Evolutionary conservation across 2,113 vertebrate species (phyloP).

Genomic region (Syrrhaptes paradoxus): DNA sequence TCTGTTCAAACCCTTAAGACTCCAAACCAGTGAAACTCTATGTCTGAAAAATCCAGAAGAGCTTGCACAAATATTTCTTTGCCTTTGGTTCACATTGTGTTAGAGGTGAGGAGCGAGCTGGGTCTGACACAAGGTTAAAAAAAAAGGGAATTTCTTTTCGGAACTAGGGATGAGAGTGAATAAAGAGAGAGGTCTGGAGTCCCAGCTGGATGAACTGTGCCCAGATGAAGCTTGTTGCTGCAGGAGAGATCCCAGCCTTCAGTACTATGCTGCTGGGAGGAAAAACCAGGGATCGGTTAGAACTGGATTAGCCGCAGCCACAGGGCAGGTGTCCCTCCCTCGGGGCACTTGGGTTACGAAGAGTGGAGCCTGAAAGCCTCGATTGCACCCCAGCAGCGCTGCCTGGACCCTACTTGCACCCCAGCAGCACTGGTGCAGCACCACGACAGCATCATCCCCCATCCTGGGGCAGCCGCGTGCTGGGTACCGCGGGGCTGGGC

Average conservation of each 20-base stretch:
- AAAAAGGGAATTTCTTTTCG: background rate
- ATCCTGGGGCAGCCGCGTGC: fast-evolving
- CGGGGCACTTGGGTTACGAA: fast-evolving
- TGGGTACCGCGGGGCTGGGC: background rate
- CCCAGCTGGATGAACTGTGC: fast-evolving
- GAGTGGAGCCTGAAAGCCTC: too few relatives aligned
- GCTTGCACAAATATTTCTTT: background rate
- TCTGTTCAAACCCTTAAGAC: background rate
- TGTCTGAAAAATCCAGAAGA: background rate
- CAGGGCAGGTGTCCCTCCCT: fast-evolving
- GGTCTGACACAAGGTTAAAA: background rate
- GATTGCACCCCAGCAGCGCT: too few relatives aligned
- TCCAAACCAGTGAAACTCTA: background rate
- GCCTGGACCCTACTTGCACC: background rate
- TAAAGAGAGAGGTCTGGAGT: background rate
- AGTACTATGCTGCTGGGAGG: background rate
- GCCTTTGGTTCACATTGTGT: fast-evolving
- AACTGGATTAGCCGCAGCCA: fast-evolving
- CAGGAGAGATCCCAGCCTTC: background rate
- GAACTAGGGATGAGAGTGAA: background rate
- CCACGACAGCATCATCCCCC: too few relatives aligned
- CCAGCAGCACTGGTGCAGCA: too few relatives aligned
- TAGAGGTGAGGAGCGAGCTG: background rate
- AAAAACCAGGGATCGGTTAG: fast-evolving
- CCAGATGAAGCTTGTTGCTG: background rate